Evolutionary conservation across 2,888 invertebrate genomes (phyloP).

Genomic region (Tryphoninae sp.): DNA sequence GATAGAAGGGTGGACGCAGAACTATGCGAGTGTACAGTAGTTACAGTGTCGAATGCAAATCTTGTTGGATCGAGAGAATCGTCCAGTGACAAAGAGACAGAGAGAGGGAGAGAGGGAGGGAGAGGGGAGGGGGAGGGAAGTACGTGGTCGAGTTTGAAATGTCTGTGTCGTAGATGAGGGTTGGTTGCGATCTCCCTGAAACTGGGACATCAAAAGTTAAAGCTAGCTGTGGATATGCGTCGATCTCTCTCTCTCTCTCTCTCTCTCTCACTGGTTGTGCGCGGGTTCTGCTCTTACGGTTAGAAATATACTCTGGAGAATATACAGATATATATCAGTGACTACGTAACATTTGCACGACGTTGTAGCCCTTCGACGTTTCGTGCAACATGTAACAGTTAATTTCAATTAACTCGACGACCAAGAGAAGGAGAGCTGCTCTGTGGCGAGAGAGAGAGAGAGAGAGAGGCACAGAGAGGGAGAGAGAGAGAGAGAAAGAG

Average conservation of each 20-base stretch:
- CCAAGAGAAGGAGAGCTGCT: neutral
- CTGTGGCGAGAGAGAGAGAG: slow-evolving; percentile 16
- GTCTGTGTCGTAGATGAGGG: slow-evolving; percentile 12
- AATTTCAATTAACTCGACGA: slow-evolving; percentile 54
- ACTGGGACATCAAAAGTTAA: slow-evolving; percentile 56
- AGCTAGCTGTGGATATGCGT: slow-evolving; percentile 35
- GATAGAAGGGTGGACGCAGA: neutral
- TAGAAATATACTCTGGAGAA: slow-evolving; percentile 9
- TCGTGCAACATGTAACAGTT: slow-evolving; percentile 41
- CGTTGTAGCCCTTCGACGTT: slow-evolving; percentile 34
- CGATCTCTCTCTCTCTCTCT: neutral
- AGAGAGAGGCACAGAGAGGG: neutral
- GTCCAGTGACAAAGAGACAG: slow-evolving; percentile 11
- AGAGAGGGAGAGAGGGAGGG: neutral
- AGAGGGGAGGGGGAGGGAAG: no score
- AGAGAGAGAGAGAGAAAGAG: slow-evolving; percentile 5
- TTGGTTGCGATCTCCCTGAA: slow-evolving; percentile 42
- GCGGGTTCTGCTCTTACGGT: neutral
- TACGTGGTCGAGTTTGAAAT: slow-evolving; percentile 1
- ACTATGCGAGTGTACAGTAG: slow-evolving; percentile 1
- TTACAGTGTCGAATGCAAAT: slow-evolving; percentile 53
- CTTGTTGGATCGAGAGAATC: slow-evolving; percentile 40
- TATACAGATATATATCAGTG: neutral
- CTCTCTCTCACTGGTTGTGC: neutral
- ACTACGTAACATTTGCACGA: neutral